Percentiles rank a stretch among this genome's conserved stretches.
These are phyloP conservation scores for Acleris laterana DNA, from an alignment of 2,888 invertebrate genomes.

Conservation along the genomic window DNA sequence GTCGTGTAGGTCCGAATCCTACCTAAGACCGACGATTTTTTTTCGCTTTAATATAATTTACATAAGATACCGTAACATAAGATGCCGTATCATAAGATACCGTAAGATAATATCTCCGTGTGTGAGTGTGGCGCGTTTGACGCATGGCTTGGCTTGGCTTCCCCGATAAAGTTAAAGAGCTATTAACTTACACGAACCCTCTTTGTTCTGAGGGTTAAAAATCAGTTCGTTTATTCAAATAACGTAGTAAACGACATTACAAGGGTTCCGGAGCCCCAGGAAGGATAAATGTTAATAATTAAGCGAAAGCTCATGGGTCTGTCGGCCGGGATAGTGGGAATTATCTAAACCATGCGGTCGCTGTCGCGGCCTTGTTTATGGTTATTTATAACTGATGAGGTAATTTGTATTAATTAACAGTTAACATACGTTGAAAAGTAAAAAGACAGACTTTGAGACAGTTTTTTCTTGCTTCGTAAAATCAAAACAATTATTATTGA, in stretches of 20 bases:
- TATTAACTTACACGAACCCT: slow-evolving; percentile 9
- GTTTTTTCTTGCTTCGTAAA: not conserved
- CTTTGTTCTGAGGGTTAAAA: slow-evolving; percentile 6
- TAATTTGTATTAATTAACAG: slow-evolving; percentile 1
- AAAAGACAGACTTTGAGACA: not conserved
- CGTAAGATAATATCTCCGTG: no score
- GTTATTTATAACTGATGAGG: slow-evolving; percentile 21
- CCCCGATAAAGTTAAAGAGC: not conserved
- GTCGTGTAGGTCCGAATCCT: no score
- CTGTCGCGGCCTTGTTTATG: slow-evolving; percentile 24
- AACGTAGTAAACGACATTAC: slow-evolving; percentile 28
- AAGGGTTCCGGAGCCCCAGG: slow-evolving; percentile 24
- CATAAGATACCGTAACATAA: no score
- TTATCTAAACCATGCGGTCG: slow-evolving; percentile 14
- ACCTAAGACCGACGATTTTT: no score
- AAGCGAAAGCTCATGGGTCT: slow-evolving; percentile 28
- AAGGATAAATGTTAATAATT: slow-evolving; percentile 34
- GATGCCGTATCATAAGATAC: no score
- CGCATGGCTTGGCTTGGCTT: not conserved
- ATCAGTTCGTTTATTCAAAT: slow-evolving; percentile 22
- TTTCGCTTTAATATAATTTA: no score
- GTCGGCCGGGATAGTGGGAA: slow-evolving; percentile 22
- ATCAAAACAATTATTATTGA: not conserved
- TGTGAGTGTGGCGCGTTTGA: no score
- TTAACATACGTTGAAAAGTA: not conserved